Evolutionary conservation across 2,113 vertebrate genomes (phyloP), one percentile per base, ranked within the genome.

Genomic region (Uropsilus gracilis): DNA sequence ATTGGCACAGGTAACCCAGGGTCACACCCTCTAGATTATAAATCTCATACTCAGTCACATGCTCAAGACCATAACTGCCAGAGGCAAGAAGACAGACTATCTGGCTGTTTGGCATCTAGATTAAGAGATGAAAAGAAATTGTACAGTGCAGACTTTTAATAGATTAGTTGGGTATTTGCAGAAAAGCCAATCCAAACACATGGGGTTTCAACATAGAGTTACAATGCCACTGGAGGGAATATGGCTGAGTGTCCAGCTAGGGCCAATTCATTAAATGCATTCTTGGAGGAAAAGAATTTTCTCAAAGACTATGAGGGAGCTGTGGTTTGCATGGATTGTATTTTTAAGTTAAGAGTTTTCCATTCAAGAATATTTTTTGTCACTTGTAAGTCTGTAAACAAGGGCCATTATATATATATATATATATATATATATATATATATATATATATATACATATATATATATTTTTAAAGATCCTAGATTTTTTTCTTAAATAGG

Each of bases 271-370:
- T 46, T 90, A 68, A 71, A 78, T 68, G 17, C n/a, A 7, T 44
- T 73, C 78, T 34, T 69, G 42, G 18, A 64, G 7, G 63, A 84
- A 5, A 5, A n/a, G 9, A 24, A 44, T 24, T 68, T 48, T 90
- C 42, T 94, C 37, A 55, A 82, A 90, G 13, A 46, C 2, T 16
- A 20, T 26, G 26, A 82, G 73, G 26, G n/a, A n/a, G 18, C 22
- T 83, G 44, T 64, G 57, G 39, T 39, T 86, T 53, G 26, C 59
- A 16, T 17, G 71, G 32, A 50, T 78, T 71, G 4, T 20, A 39
- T 61, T 89, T 94, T 94, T 53, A 86, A 95, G 59, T 89, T 34
- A 91, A 44, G 46, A 5, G 30, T 82, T 93, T 96, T 94, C 50
- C 80, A 83, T 83, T 84, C 59, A 57, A 78, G 46, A 81, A 30